phyloP scores from a whole-genome alignment of 2,888 invertebrate genomes.

The Pasiphila rectangulata region DNA sequence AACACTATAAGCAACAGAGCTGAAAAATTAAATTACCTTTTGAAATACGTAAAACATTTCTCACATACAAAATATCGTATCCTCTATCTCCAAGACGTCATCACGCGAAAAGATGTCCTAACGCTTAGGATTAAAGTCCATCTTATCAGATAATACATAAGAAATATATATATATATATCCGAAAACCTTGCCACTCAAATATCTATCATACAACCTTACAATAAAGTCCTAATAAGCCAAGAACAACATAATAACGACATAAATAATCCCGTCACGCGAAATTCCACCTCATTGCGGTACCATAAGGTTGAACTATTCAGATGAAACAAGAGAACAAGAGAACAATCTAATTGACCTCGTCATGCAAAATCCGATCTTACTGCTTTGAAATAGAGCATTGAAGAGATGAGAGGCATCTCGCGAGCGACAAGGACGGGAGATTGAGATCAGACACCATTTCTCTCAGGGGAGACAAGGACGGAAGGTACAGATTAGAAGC shows the following conservation, averaged over 20 bases:
- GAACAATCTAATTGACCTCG: neutral
- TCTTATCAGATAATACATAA: no score
- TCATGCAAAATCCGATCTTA: slow-evolving; percentile 8
- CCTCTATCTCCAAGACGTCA: no score
- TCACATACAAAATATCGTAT: no score
- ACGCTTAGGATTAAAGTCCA: no score
- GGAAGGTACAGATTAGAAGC: slow-evolving; percentile 71
- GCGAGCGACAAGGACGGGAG: slow-evolving; percentile 68
- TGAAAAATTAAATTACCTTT: no score
- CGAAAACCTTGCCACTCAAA: no score
- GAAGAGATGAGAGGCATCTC: slow-evolving; percentile 45
- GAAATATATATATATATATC: no score
- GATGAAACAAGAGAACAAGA: slow-evolving; percentile 14
- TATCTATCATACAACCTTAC: no score
- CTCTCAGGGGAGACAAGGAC: slow-evolving; percentile 68
- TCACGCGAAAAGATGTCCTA: no score
- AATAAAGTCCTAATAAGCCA: no score
- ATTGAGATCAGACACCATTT: slow-evolving; percentile 62
- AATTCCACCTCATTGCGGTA: neutral
- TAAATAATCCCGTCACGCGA: neutral
- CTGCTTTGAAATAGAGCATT: slow-evolving; percentile 31
- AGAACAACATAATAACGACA: neutral
- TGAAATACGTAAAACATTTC: no score
- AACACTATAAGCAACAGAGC: no score
- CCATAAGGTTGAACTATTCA: slow-evolving; percentile 8